Conservation (phyloP, 2,797 vertebrate genomes). For the Apogon talboti region DNA sequence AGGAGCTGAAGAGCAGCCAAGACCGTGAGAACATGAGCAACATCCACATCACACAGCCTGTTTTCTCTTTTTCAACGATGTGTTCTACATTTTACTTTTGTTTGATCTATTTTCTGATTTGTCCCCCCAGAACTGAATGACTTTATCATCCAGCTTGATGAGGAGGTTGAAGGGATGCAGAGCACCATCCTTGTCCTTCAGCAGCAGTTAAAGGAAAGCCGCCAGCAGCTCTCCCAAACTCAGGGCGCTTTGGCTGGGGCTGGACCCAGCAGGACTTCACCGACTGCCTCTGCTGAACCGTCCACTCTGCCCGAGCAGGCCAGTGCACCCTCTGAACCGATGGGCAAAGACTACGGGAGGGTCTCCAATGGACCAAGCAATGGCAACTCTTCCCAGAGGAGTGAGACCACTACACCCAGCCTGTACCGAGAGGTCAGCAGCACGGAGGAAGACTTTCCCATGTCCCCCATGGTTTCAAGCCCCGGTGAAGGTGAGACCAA, state of each 20-base stretch:
- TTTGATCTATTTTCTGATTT: slow-evolving; percentile 8
- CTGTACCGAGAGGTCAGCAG: slow-evolving; percentile 95
- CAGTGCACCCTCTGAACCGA: slow-evolving; percentile 80
- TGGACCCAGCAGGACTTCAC: slow-evolving; percentile 84
- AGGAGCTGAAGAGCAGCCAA: slow-evolving; percentile 99
- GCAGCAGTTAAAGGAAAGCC: slow-evolving; percentile 93
- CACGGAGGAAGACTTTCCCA: slow-evolving; percentile 93
- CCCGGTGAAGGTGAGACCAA: slow-evolving; percentile 92
- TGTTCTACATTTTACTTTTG: neutral
- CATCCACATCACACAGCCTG: neutral
- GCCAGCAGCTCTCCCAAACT: slow-evolving; percentile 81
- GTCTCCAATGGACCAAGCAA: slow-evolving; percentile 97
- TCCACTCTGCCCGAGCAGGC: slow-evolving; percentile 84
- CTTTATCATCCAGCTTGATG: slow-evolving; percentile 97
- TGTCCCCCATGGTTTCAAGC: slow-evolving; percentile 92
- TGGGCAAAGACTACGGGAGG: slow-evolving; percentile 92
- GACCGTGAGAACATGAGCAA: slow-evolving; percentile 88
- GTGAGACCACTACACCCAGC: slow-evolving; percentile 85
- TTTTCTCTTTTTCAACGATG: too few relatives aligned
- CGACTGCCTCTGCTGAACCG: slow-evolving; percentile 78
- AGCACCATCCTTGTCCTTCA: slow-evolving; percentile 96
- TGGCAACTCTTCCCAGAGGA: slow-evolving; percentile 92
- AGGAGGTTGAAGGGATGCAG: slow-evolving; percentile 99
- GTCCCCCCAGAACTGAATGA: slow-evolving; percentile 90
- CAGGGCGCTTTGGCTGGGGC: slow-evolving; percentile 78